phyloP scores from a whole-genome alignment of 1,140 invertebrate species.

The Drosophila rufa region DNA sequence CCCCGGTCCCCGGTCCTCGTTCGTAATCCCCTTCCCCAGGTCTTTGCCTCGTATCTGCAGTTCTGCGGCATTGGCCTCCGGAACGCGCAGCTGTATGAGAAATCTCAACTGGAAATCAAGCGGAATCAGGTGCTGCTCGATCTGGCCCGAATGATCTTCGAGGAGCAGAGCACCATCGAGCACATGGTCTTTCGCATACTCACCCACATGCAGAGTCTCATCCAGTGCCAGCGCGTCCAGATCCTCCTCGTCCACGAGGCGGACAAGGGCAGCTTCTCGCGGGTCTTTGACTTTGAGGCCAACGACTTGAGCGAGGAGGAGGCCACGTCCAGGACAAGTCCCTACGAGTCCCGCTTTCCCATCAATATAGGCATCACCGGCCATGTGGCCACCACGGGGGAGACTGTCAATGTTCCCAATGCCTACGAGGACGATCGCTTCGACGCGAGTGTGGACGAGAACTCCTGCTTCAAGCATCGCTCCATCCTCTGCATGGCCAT shows the following conservation, averaged over 20 bases:
- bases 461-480: conserved; percentile 91
- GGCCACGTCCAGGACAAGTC: conserved; percentile 91
- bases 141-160: conserved; percentile 97
- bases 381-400: conserved; percentile 97
- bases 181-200: conserved; percentile 97
- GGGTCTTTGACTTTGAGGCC: conserved; percentile 96
- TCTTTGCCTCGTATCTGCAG: conserved; percentile 96
- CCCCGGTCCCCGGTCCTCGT: neutral
- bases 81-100: conserved; percentile 97
- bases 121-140: conserved; percentile 97
- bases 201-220: conserved; percentile 96
- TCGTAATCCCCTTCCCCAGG: conserved; percentile 65
- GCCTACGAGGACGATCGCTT: conserved; percentile 97
- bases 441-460: conserved; percentile 93
- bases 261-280: conserved; percentile 94
- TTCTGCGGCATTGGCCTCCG: conserved; percentile 98
- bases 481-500: conserved; percentile 97
- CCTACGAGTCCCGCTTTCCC: conserved; percentile 96
- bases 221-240: conserved; percentile 97
- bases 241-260: conserved; percentile 95
- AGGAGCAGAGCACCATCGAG: conserved; percentile 98
- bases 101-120: conserved; percentile 97
- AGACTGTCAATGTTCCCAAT: conserved; percentile 95
- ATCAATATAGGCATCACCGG: conserved; percentile 98
- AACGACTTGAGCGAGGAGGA: conserved; percentile 91